These are phyloP conservation scores for Priocnemis perturbator DNA, from an alignment of 2,888 invertebrate genomes.

Conservation along the genomic window DNA sequence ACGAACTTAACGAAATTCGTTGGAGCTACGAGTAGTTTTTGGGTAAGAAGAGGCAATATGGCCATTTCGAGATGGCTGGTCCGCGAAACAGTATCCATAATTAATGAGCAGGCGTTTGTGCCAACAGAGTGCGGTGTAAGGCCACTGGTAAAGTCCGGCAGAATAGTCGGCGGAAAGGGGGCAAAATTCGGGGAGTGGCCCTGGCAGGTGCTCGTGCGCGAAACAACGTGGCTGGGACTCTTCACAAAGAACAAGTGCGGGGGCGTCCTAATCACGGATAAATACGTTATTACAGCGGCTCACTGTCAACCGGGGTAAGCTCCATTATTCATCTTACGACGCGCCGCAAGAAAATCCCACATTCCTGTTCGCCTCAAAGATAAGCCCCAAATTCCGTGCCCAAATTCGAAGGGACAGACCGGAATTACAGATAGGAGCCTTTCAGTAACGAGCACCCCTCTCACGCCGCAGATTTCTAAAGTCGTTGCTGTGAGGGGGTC, in stretches of 20 bases:
- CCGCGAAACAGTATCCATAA: constrained; percentile 6
- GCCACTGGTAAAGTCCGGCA: constrained; percentile 85
- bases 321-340: not conserved
- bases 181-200: constrained; percentile 93
- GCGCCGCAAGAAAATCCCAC: too few relatives aligned
- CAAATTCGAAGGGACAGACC: too few relatives aligned
- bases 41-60: too few relatives aligned
- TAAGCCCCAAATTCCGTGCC: too few relatives aligned
- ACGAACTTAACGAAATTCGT: too few relatives aligned
- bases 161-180: constrained; percentile 93
- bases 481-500: too few relatives aligned
- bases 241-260: constrained; percentile 97
- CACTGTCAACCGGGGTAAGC: constrained; percentile 96
- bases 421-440: too few relatives aligned
- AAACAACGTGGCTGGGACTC: constrained; percentile 94
- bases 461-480: too few relatives aligned
- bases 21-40: too few relatives aligned
- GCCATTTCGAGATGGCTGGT: too few relatives aligned
- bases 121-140: constrained; percentile 89
- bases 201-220: constrained; percentile 94
- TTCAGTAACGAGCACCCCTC: too few relatives aligned
- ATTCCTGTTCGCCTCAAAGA: too few relatives aligned
- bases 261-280: constrained; percentile 91
- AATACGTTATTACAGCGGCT: constrained; percentile 93
- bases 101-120: constrained; percentile 4